Evolutionary conservation across 23 tunicate genomes (phyloP).

Genomic region (Oikopleura dioica): DNA sequence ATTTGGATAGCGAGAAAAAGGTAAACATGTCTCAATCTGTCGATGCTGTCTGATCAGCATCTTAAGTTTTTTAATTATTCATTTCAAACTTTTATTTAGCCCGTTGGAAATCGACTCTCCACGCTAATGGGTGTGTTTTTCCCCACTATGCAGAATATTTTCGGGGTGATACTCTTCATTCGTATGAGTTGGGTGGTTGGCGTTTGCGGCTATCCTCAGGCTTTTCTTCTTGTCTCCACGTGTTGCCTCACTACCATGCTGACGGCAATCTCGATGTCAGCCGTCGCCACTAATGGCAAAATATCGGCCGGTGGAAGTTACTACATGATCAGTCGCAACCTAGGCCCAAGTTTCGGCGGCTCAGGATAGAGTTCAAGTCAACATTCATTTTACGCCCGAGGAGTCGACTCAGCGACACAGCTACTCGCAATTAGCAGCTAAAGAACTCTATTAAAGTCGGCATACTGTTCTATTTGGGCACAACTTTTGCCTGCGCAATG

Average conservation of each 20-base stretch:
- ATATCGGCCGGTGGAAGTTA: conserved; percentile 97
- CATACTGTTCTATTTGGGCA: conserved; percentile 79
- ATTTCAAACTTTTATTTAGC: no score
- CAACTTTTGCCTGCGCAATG: conserved; percentile 89
- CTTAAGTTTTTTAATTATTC: no score
- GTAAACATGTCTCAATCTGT: no score
- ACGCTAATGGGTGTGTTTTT: conserved; percentile 91
- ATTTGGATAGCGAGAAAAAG: no score
- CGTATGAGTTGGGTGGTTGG: conserved; percentile 91
- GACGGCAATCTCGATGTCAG: conserved; percentile 79
- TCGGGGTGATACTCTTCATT: conserved; percentile 81
- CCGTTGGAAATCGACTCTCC: no score
- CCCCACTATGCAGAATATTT: conserved; percentile 74
- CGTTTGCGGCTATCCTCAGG: conserved; percentile 36
- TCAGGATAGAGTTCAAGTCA: no score
- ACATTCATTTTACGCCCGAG: no score
- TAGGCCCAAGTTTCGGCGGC: conserved; percentile 88
- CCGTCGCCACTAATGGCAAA: conserved; percentile 79
- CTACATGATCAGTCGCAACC: conserved; percentile 76
- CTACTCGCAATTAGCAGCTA: no score
- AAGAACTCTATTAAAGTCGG: no score
- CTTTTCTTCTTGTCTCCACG: conserved; percentile 38
- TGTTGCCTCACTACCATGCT: conserved; percentile 57
- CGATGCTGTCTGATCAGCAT: no score
- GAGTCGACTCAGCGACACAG: no score